Conservation (phyloP, 35 echinoderm and acorn worm species). For the Ophioderma brevispina region DNA sequence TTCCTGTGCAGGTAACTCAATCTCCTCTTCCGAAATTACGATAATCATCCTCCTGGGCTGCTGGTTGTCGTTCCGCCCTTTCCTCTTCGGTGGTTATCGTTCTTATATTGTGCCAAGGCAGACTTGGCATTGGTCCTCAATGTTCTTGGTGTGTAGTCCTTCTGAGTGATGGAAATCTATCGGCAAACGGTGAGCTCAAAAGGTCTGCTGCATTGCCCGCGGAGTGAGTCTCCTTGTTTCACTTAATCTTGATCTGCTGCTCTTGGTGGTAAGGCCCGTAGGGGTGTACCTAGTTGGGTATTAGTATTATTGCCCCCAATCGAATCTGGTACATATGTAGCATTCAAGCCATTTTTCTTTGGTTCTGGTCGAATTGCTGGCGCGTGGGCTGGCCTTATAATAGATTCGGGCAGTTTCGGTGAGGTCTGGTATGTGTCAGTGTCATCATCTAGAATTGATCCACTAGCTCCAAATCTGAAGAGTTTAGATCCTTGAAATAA, state of each 20-base stretch:
- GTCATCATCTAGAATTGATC: background rate
- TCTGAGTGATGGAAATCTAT: slow-evolving; percentile 52
- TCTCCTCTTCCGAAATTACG: background rate
- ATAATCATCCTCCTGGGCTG: slow-evolving; percentile 1
- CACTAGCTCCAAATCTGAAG: background rate
- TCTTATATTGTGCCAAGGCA: slow-evolving; percentile 81
- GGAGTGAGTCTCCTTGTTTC: background rate
- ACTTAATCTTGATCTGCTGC: background rate
- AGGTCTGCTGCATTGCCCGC: slow-evolving; percentile 52
- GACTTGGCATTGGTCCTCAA: slow-evolving; percentile 76
- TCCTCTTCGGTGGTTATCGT: slow-evolving; percentile 91
- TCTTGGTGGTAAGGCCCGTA: background rate
- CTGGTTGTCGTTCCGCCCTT: background rate
- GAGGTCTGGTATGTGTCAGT: background rate
- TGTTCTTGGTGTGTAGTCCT: slow-evolving; percentile 76
- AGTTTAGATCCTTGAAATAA: background rate
- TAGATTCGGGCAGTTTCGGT: background rate
- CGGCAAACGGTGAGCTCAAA: slow-evolving; percentile 68
- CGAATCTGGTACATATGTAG: background rate
- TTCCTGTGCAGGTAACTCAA: background rate
- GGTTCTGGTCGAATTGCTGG: background rate
- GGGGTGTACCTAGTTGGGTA: background rate
- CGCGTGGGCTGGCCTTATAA: background rate
- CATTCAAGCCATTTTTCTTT: background rate
- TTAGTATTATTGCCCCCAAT: background rate